These are phyloP conservation scores for Gobionotothen gibberifrons DNA, from an alignment of 2,797 vertebrate genomes.

Conservation along the genomic window DNA sequence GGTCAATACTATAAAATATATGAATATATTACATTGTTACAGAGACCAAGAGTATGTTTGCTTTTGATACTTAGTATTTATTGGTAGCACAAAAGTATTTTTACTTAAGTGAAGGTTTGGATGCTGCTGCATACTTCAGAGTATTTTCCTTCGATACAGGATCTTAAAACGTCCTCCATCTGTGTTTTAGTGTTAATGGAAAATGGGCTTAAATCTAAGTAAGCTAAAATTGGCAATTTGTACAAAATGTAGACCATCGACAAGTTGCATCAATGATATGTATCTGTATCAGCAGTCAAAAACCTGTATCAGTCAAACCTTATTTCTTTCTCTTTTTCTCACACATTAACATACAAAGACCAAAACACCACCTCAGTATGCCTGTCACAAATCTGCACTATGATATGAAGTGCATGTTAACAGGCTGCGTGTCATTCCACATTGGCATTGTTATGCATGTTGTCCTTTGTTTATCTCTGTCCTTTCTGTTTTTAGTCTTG, in stretches of 20 bases:
- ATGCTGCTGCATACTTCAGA: neutral
- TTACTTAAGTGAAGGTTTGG: neutral
- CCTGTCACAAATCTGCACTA: constrained; percentile 61
- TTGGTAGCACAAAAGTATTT: neutral
- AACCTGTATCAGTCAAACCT: constrained; percentile 8
- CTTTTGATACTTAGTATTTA: neutral
- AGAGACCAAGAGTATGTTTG: neutral
- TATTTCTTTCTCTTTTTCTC: constrained; percentile 35
- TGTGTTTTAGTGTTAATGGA: neutral
- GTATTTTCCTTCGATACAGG: neutral
- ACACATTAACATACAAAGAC: constrained; percentile 32
- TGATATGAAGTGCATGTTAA: constrained; percentile 74
- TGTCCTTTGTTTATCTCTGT: constrained; percentile 69
- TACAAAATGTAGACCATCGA: neutral
- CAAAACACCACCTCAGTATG: constrained; percentile 44
- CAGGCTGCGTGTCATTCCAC: constrained; percentile 66
- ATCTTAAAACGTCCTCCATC: neutral
- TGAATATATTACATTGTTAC: neutral
- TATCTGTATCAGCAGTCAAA: neutral
- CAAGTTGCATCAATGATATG: neutral
- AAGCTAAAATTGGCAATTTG: neutral
- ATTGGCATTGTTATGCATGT: constrained; percentile 80
- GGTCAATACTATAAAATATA: neutral
- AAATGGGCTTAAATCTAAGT: neutral
- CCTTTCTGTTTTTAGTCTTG: constrained; percentile 71